Conservation (phyloP, 2,888 invertebrate species). For the Leptogaster cylindrica region DNA sequence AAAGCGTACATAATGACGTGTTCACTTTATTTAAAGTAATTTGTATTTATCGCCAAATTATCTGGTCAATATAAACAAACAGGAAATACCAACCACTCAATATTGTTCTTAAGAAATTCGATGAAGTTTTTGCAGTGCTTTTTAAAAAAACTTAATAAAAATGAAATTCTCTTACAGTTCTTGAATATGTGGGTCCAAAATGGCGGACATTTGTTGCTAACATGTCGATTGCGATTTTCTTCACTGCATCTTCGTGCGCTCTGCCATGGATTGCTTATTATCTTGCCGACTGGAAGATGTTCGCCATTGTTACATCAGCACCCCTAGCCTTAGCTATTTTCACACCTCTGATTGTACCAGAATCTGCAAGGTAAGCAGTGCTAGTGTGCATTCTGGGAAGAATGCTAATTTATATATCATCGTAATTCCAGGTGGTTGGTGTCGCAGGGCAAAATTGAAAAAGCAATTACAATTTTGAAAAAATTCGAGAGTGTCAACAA, state of each 20-base stretch:
- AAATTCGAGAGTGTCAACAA: conserved; percentile 82
- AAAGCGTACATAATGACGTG: too few species aligned
- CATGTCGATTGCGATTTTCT: conserved; percentile 89
- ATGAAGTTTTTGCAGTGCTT: too few species aligned
- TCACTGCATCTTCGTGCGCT: conserved; percentile 79
- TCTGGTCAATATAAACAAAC: too few species aligned
- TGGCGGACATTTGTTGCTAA: conserved; percentile 91
- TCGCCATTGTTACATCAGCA: conserved; percentile 79
- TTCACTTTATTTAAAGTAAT: too few species aligned
- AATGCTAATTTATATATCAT: neutral
- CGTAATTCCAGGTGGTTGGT: conserved; percentile 74
- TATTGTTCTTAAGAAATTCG: too few species aligned
- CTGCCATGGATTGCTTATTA: conserved; percentile 86
- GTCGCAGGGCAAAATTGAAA: conserved; percentile 82
- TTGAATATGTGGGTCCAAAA: conserved; percentile 88
- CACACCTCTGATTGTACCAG: conserved; percentile 80
- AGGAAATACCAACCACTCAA: too few species aligned
- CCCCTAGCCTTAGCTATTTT: conserved; percentile 74
- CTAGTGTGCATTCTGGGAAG: neutral
- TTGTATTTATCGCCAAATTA: too few species aligned
- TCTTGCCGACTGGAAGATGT: conserved; percentile 79
- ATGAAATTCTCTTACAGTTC: conserved; percentile 64
- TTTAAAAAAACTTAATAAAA: neutral
- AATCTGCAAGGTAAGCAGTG: conserved; percentile 76
- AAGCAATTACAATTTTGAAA: conserved; percentile 77